Conservation (phyloP, 2,113 vertebrate genomes). For the Phalacrocorax pelagicus region DNA sequence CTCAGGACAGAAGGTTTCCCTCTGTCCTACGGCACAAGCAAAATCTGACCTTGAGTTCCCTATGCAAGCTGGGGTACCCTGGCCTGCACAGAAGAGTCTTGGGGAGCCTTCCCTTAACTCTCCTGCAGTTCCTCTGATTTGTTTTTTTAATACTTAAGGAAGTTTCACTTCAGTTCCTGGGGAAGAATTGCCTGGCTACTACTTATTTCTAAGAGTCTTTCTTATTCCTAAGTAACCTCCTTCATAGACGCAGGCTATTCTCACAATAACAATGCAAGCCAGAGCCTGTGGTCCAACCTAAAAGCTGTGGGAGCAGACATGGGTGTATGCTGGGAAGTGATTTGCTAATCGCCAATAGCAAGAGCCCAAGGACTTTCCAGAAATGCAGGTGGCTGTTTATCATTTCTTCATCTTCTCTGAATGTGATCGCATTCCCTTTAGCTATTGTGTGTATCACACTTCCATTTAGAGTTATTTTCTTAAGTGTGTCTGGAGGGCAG, state of each 20-base stretch:
- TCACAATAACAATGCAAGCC: not conserved
- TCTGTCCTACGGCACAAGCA: not conserved
- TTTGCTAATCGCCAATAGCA: not conserved
- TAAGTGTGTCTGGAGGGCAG: slow-evolving; percentile 56
- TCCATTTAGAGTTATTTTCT: slow-evolving; percentile 48
- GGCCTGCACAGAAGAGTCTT: not conserved
- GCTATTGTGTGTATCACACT: slow-evolving; percentile 27
- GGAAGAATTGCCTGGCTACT: not conserved
- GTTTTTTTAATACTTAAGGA: not conserved
- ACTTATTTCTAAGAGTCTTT: not conserved
- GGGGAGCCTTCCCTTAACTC: not conserved
- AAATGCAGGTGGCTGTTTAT: slow-evolving; percentile 41
- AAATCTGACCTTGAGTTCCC: not conserved
- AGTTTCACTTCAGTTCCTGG: not conserved
- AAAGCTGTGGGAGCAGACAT: not conserved
- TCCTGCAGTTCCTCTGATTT: not conserved
- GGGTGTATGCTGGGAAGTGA: not conserved
- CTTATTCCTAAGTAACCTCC: not conserved
- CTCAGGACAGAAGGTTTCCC: not conserved
- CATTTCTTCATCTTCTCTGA: slow-evolving; percentile 43
- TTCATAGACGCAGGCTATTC: not conserved
- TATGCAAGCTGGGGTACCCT: not conserved
- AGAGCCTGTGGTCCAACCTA: not conserved
- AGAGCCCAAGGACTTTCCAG: slow-evolving; percentile 24
- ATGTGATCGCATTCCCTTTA: slow-evolving; percentile 31